These are phyloP conservation scores for Pantherophis alleghaniensis DNA, from an alignment of 2,797 vertebrate species.

Conservation along the genomic window DNA sequence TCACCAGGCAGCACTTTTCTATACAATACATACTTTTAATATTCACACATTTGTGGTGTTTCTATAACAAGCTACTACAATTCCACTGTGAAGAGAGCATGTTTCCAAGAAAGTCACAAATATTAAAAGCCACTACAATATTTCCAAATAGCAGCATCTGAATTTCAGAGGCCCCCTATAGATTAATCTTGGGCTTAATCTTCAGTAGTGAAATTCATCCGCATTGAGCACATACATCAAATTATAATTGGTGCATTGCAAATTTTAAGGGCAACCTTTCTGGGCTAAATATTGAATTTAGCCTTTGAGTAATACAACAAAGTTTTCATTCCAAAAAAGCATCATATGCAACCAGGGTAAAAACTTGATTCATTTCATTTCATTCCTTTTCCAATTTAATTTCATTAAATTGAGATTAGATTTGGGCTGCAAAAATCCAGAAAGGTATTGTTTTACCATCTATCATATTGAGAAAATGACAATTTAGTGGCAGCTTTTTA, in stretches of 20 bases:
- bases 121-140: neutral
- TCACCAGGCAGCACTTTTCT: conserved; percentile 52
- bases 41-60: conserved; percentile 41
- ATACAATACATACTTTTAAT: conserved; percentile 40
- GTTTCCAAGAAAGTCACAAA: conserved; percentile 38
- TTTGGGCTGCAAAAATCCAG: neutral
- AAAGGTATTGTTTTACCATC: neutral
- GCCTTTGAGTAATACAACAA: neutral
- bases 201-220: neutral
- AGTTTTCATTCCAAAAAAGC: neutral
- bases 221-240: neutral
- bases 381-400: neutral
- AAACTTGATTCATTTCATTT: neutral
- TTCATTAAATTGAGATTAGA: neutral
- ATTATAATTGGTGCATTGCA: neutral
- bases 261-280: neutral
- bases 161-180: neutral
- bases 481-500: neutral
- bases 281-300: neutral
- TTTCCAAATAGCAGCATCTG: neutral
- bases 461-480: neutral
- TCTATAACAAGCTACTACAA: conserved; percentile 45
- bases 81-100: conserved; percentile 17
- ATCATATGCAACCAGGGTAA: neutral
- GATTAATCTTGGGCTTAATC: neutral